phyloP scores from a whole-genome alignment of 2,797 vertebrate genomes.

The Psittacula derbiana region DNA sequence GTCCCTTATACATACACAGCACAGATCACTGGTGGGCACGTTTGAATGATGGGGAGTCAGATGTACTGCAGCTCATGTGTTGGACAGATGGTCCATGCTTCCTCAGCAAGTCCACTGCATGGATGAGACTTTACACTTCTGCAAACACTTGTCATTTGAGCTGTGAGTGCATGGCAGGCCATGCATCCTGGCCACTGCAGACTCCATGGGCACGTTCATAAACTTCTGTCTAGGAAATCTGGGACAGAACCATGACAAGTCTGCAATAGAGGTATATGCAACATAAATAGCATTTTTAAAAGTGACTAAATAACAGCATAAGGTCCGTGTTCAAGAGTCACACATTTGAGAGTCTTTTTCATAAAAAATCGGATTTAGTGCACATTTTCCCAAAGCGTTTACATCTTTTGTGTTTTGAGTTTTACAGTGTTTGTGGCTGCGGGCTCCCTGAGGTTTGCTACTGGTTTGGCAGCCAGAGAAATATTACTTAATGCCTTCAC shows the following conservation, averaged over 20 bases:
- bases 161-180: neutral
- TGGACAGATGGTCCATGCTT: neutral
- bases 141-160: neutral
- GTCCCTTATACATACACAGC: neutral
- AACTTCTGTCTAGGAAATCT: neutral
- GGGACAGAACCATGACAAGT: neutral
- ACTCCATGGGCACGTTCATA: neutral
- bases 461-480: neutral
- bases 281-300: neutral
- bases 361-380: neutral
- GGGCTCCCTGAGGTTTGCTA: neutral
- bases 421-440: neutral
- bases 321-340: neutral
- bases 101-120: neutral
- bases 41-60: neutral
- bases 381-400: neutral
- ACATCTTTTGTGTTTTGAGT: neutral
- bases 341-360: neutral
- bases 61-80: neutral
- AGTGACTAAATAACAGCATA: neutral
- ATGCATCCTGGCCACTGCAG: neutral
- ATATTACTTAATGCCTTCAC: neutral
- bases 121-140: neutral
- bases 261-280: fast-evolving
- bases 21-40: neutral